phyloP scores from a whole-genome alignment of 2,888 invertebrate genomes.

The Himalopsyche anomala region DNA sequence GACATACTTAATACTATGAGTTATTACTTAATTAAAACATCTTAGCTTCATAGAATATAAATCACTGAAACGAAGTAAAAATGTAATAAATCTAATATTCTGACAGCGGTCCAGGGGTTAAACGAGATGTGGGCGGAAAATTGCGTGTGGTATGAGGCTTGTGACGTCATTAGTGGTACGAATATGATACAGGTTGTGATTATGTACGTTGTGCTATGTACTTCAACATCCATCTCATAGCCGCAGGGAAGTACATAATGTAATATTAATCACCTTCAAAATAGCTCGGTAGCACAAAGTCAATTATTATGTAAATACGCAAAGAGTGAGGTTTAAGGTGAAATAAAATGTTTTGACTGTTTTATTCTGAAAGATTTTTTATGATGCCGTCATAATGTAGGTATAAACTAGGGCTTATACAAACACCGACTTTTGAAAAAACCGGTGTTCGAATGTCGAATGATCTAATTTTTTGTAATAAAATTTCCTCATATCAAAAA shows the following conservation, averaged over 20 bases:
- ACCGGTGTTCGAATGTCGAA: too few species aligned
- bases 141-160: neutral
- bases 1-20: too few species aligned
- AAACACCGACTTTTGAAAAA: too few species aligned
- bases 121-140: neutral
- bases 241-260: neutral
- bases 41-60: neutral
- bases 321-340: neutral
- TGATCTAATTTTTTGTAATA: too few species aligned
- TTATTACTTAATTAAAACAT: too few species aligned
- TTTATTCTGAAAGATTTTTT: too few species aligned
- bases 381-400: too few species aligned
- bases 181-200: slow-evolving; percentile 7
- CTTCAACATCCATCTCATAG: neutral
- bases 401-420: too few species aligned
- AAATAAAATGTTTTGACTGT: too few species aligned
- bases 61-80: neutral
- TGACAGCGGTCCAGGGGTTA: slow-evolving; percentile 21
- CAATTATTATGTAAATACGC: neutral
- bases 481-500: too few species aligned
- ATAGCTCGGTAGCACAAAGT: neutral
- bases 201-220: neutral
- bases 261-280: neutral
- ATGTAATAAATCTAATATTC: slow-evolving; percentile 14
- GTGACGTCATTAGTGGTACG: neutral